Percentiles rank a stretch among this genome's conserved stretches.
Conservation (phyloP, 2,113 vertebrate species). For the Catharus minimus region DNA sequence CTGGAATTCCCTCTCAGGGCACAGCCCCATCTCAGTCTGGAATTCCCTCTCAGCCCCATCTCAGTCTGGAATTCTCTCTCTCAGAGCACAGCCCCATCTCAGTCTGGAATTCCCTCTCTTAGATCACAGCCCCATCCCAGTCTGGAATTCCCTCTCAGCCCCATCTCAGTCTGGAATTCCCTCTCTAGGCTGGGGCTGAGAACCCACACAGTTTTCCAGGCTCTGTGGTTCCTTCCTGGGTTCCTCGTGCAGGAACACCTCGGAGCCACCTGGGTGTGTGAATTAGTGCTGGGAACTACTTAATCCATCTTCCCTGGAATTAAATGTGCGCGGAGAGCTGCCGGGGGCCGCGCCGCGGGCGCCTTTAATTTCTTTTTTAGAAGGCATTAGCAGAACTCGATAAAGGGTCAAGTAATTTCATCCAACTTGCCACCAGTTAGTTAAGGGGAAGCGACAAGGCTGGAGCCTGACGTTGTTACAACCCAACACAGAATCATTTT, state of each 20-base stretch:
- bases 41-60: too few species aligned
- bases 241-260: not conserved
- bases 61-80: too few species aligned
- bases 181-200: not conserved
- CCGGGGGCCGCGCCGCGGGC: slow-evolving; percentile 77
- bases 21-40: too few species aligned
- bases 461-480: slow-evolving; percentile 62
- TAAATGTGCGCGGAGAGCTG: slow-evolving; percentile 79
- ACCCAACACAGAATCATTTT: slow-evolving; percentile 66
- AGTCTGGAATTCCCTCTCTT: too few species aligned
- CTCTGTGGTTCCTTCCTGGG: not conserved
- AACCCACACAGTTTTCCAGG: not conserved
- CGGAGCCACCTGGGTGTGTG: slow-evolving; percentile 59
- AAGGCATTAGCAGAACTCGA: slow-evolving; percentile 89
- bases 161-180: rapidly evolving
- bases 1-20: too few species aligned
- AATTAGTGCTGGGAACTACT: slow-evolving; percentile 82
- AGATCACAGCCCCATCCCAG: too few species aligned
- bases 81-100: too few species aligned
- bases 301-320: slow-evolving; percentile 86
- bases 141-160: too few species aligned
- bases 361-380: slow-evolving; percentile 86
- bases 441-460: slow-evolving; percentile 81
- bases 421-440: slow-evolving; percentile 85
- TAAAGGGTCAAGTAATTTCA: slow-evolving; percentile 92